Evolutionary conservation across 2,797 vertebrate species (phyloP).

Genomic region (Graptemys geographica): DNA sequence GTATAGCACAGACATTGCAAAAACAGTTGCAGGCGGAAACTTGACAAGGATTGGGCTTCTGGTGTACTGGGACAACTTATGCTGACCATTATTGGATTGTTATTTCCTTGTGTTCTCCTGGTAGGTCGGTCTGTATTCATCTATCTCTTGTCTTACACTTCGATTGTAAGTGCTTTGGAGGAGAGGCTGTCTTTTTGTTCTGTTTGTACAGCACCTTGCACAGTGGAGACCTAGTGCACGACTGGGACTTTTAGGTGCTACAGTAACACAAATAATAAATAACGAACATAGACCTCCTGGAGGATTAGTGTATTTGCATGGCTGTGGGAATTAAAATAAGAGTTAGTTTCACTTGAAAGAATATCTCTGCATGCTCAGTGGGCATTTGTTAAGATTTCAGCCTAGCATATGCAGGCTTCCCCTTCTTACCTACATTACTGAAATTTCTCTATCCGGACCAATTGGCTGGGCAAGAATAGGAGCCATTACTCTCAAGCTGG

Average conservation of each 20-base stretch:
- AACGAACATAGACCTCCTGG: constrained; percentile 4
- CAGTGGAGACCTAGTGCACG: neutral
- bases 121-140: neutral
- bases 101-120: neutral
- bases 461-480: neutral
- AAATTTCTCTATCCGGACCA: neutral
- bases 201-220: neutral
- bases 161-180: neutral
- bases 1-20: constrained; percentile 15
- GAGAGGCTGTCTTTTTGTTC: neutral
- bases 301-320: constrained; percentile 44
- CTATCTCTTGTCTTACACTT: neutral
- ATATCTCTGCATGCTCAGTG: neutral
- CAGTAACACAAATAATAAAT: neutral
- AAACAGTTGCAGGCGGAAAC: constrained; percentile 55
- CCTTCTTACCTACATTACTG: neutral
- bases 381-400: constrained; percentile 48
- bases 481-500: neutral
- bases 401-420: neutral
- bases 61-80: neutral
- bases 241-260: neutral
- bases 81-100: neutral
- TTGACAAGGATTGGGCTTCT: neutral
- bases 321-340: constrained; percentile 50
- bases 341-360: constrained; percentile 46